These are phyloP conservation scores for Perizoma flavofasciatum DNA, from an alignment of 2,888 invertebrate genomes.

Conservation along the genomic window DNA sequence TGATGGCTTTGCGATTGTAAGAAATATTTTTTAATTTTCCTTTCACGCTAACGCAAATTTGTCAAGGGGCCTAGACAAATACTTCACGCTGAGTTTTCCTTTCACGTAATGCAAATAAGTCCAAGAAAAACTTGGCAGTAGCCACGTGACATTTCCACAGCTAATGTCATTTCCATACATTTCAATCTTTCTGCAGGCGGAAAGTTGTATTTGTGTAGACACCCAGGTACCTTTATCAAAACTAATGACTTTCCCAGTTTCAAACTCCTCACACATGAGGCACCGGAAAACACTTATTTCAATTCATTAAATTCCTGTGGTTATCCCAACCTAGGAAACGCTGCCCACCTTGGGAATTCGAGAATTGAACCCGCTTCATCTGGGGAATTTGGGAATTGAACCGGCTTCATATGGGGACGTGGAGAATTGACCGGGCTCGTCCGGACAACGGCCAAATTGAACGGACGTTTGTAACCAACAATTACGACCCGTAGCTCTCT, in stretches of 20 bases:
- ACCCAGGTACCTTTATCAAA: not conserved
- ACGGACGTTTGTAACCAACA: slow-evolving; percentile 5
- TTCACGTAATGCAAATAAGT: too few species aligned
- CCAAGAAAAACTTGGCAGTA: too few species aligned
- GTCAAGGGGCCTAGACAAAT: too few species aligned
- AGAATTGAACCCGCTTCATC: not conserved
- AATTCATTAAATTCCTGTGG: not conserved
- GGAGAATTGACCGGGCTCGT: not conserved
- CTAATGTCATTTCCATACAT: too few species aligned
- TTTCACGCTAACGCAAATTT: too few species aligned
- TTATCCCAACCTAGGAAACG: not conserved
- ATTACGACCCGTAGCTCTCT: not conserved
- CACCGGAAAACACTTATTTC: not conserved
- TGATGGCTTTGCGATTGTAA: slow-evolving; percentile 17
- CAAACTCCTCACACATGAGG: slow-evolving; percentile 1
- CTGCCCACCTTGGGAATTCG: not conserved
- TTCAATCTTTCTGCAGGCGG: too few species aligned
- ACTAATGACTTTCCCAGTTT: not conserved
- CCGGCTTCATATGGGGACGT: not conserved
- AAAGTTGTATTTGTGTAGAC: too few species aligned
- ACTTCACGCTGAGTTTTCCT: too few species aligned
- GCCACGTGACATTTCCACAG: too few species aligned
- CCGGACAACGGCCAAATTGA: slow-evolving; percentile 2
- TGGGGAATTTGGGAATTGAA: not conserved
- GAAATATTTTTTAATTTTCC: slow-evolving; percentile 16